Percentiles rank a stretch among this genome's conserved stretches.
These are phyloP conservation scores for Bombycilla garrulus DNA, from an alignment of 2,113 vertebrate species.

Conservation along the genomic window DNA sequence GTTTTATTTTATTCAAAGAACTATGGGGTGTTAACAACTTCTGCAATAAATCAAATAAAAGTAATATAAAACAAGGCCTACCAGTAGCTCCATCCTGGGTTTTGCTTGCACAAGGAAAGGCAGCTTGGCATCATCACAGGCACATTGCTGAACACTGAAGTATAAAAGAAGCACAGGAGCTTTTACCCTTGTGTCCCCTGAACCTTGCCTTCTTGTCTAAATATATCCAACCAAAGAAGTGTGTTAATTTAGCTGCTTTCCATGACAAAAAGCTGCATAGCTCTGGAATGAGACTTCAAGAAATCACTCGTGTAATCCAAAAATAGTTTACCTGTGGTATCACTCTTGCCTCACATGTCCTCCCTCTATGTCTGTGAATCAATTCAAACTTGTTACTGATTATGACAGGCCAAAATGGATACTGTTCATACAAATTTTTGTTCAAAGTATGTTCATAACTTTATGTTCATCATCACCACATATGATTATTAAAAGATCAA, in stretches of 20 bases:
- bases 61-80: conserved; percentile 57
- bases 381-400: neutral
- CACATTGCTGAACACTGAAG: neutral
- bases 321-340: neutral
- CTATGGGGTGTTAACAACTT: conserved; percentile 67
- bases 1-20: conserved; percentile 29
- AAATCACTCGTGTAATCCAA: neutral
- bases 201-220: neutral
- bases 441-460: neutral
- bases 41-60: conserved; percentile 69
- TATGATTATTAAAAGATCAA: neutral
- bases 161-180: neutral
- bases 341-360: neutral
- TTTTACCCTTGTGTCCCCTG: neutral
- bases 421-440: neutral
- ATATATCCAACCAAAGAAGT: neutral
- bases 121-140: neutral
- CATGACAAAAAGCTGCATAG: neutral
- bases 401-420: neutral
- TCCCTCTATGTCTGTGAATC: neutral
- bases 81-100: conserved; percentile 4
- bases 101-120: neutral
- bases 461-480: neutral
- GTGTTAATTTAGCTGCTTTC: neutral
- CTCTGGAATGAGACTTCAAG: neutral